A percentile compares a stretch with the other conserved stretches of the same genome.
Conservation (phyloP, 2,797 vertebrate species). For the Micropoecilia bifurca region DNA sequence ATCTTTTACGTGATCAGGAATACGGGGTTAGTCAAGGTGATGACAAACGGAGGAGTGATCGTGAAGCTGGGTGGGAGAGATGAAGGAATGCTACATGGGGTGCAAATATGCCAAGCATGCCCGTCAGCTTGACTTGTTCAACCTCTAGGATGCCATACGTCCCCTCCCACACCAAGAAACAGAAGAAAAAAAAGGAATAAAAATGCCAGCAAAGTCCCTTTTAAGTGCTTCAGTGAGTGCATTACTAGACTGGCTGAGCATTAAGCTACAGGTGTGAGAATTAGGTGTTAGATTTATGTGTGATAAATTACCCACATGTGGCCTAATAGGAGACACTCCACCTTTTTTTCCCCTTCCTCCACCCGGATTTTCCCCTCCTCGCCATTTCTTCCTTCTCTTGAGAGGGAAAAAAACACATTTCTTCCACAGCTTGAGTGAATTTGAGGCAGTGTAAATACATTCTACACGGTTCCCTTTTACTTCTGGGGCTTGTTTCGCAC, state of each 20-base stretch:
- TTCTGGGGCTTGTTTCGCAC: conserved; percentile 30
- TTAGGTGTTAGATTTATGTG: conserved; percentile 88
- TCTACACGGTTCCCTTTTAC: conserved; percentile 23
- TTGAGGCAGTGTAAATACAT: conserved; percentile 68
- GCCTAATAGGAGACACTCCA: conserved; percentile 76
- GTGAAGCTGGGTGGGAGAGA: conserved; percentile 33
- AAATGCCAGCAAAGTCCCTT: conserved; percentile 23
- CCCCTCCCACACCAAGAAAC: conserved; percentile 15
- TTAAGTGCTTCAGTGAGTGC: conserved; percentile 55
- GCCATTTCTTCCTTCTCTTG: conserved; percentile 48
- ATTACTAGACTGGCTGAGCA: conserved; percentile 71
- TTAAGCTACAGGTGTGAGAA: conserved; percentile 86
- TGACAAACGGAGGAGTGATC: conserved; percentile 58
- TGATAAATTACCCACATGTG: conserved; percentile 87
- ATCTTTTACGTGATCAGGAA: conserved; percentile 58
- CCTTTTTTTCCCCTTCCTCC: conserved; percentile 35
- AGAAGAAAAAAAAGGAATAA: conserved; percentile 15
- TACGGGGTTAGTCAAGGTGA: conserved; percentile 70
- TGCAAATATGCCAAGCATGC: conserved; percentile 73
- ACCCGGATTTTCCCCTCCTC: conserved; percentile 38
- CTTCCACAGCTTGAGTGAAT: conserved; percentile 71
- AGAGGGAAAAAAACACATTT: conserved; percentile 66
- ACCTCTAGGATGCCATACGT: conserved; percentile 45
- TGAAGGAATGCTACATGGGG: conserved; percentile 56
- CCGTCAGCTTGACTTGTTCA: conserved; percentile 51